These are phyloP conservation scores for Meteorus colon DNA, from an alignment of 2,888 invertebrate genomes.

Conservation along the genomic window DNA sequence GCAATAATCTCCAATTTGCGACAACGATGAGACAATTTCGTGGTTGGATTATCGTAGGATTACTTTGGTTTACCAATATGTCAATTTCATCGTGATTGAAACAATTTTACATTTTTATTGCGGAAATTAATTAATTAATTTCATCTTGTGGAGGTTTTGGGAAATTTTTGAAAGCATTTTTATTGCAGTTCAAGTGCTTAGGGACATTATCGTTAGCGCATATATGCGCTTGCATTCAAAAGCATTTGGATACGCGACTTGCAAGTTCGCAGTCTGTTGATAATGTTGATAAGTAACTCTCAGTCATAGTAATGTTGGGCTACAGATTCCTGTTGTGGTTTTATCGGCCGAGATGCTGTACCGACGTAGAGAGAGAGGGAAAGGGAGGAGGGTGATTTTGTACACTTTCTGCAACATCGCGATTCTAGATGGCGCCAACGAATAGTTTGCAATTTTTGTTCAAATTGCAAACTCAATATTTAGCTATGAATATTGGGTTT, in stretches of 20 bases:
- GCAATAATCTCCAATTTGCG: conserved; percentile 19
- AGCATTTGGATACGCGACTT: neutral
- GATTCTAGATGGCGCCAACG: neutral
- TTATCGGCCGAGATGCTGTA: conserved; percentile 55
- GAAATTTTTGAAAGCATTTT: too few relatives aligned
- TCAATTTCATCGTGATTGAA: neutral
- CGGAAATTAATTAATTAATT: neutral
- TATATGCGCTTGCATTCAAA: neutral
- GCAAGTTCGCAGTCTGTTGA: neutral
- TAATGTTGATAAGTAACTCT: conserved; percentile 9
- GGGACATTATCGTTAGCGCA: neutral
- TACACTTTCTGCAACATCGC: conserved; percentile 8
- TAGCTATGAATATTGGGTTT: too few relatives aligned
- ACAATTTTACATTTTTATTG: too few relatives aligned
- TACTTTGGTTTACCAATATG: conserved; percentile 2
- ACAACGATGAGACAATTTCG: conserved; percentile 21
- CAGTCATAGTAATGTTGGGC: neutral
- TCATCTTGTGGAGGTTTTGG: neutral
- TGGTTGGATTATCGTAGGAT: conserved; percentile 5
- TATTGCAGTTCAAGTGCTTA: neutral
- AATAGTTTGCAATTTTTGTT: neutral
- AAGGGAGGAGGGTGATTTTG: conserved; percentile 34
- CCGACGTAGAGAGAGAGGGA: neutral
- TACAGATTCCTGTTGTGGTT: conserved; percentile 60
- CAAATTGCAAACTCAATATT: neutral